Evolutionary conservation across 2,113 vertebrate genomes (phyloP), one percentile per base, ranked within the genome.

Genomic region (Dendrocopos noguchii): DNA sequence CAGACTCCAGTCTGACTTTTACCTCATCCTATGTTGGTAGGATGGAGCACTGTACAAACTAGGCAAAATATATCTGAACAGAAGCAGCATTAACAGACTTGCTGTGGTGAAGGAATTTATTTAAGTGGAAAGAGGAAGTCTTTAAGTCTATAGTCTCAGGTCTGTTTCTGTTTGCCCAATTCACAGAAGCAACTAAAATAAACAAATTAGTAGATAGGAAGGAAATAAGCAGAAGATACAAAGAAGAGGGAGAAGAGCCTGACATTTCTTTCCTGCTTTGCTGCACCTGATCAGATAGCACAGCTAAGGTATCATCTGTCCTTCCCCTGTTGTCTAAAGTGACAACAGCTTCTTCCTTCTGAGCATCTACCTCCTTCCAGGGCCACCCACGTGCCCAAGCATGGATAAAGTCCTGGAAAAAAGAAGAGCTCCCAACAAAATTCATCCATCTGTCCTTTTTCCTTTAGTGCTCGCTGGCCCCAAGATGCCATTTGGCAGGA

Each of bases 61-160:
- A 80, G 22, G 22, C 78, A 68, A 94, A 90, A 80, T 33, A 16
- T 15, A 27, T 61, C 65, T 78, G 63, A 68, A 56, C 72, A 80
- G 16, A 78, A 86, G 53, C 53, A 72, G 80, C 47, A 42, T 57
- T 53, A 79, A 79, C 29, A 76, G 59, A 24, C n/a, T 79, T 84
- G 59, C 46, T 63, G 67, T 27, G 71, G 79, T 79, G n/a, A 82
- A 83, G 73, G 15, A 18, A 80, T 63, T 78, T 60, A 74, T 76
- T 73, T 73, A 46, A 88, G 10, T 34, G 39, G 71, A 91, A 94
- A 88, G 88, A 93, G 88, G 96, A 95, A 95, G 83, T 75, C 42
- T 79, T 65, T 44, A 50, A 33, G 46, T 74, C 72, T 83, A 16
- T 29, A 82, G 28, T 50, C 46, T 63, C 46, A 42, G 46, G 31